Percentiles rank a stretch among this genome's conserved stretches.
phyloP scores from a whole-genome alignment of 2,797 vertebrate species.

The Cossypha niveicapilla region DNA sequence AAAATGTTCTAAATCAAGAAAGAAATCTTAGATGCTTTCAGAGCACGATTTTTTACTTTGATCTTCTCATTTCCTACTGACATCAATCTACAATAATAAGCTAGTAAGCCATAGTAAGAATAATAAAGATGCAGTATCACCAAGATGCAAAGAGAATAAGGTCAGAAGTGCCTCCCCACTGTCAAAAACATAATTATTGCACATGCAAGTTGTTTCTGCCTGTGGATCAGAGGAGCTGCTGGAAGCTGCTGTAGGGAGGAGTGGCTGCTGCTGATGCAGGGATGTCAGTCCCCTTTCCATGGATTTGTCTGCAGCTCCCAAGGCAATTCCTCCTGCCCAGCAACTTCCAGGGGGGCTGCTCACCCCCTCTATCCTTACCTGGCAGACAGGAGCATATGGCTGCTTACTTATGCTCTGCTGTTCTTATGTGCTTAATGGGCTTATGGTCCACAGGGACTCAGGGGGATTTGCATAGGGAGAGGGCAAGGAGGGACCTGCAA shows the following conservation, averaged over 20 bases:
- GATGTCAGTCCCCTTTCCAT: background rate
- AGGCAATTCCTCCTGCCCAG: background rate
- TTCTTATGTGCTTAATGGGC: background rate
- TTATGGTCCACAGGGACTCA: accelerated
- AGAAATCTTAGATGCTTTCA: background rate
- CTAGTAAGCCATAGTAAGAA: background rate
- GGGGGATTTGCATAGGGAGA: background rate
- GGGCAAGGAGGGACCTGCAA: background rate
- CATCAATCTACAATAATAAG: background rate
- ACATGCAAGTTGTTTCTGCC: background rate
- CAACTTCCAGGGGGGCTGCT: background rate
- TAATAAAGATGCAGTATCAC: background rate
- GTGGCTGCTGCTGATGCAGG: background rate
- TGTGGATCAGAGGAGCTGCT: background rate
- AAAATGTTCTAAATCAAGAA: background rate
- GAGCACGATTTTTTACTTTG: background rate
- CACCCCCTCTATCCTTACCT: background rate
- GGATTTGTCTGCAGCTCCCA: background rate
- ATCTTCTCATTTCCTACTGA: background rate
- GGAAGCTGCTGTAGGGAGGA: background rate
- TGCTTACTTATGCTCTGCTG: background rate
- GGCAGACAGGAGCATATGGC: background rate
- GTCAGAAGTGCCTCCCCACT: background rate
- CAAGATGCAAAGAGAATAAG: background rate
- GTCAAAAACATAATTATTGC: background rate